Conservation (phyloP, 2,888 invertebrate genomes). For the Lithophane leautieri region DNA sequence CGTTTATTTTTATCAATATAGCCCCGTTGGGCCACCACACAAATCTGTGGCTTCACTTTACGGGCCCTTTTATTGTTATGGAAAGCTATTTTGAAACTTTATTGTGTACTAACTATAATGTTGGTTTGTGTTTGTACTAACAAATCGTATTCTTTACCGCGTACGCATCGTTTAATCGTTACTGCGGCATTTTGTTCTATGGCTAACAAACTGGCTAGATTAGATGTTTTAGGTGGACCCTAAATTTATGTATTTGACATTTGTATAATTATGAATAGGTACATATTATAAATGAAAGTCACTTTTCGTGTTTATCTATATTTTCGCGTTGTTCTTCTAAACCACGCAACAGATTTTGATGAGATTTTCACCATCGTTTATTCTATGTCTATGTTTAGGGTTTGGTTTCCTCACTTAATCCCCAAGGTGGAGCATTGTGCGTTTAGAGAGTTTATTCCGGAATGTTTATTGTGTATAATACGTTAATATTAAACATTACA, state of each 20-base stretch:
- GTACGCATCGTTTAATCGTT: slow-evolving; percentile 18
- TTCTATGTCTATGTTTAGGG: no score
- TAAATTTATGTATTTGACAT: background rate
- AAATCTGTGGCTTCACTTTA: slow-evolving; percentile 66
- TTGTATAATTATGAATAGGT: no score
- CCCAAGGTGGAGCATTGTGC: no score
- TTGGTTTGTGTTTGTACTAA: slow-evolving; percentile 46
- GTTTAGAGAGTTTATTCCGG: no score
- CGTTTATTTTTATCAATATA: slow-evolving; percentile 63
- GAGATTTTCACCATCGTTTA: no score
- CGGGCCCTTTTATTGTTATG: slow-evolving; percentile 64
- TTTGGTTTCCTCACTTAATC: no score
- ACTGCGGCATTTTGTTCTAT: background rate
- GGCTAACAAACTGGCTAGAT: background rate
- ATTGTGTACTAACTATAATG: slow-evolving; percentile 58
- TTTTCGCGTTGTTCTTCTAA: no score
- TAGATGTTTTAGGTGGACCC: background rate
- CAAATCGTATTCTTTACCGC: slow-evolving; percentile 35
- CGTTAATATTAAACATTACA: background rate
- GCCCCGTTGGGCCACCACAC: slow-evolving; percentile 45
- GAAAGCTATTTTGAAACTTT: slow-evolving; percentile 66
- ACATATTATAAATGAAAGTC: no score
- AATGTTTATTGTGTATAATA: no score
- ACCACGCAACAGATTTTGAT: no score
- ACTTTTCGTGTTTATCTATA: no score